Percentiles rank a stretch among this genome's conserved stretches.
phyloP scores from a whole-genome alignment of 2,797 vertebrate genomes.

The Psittacula echo region DNA sequence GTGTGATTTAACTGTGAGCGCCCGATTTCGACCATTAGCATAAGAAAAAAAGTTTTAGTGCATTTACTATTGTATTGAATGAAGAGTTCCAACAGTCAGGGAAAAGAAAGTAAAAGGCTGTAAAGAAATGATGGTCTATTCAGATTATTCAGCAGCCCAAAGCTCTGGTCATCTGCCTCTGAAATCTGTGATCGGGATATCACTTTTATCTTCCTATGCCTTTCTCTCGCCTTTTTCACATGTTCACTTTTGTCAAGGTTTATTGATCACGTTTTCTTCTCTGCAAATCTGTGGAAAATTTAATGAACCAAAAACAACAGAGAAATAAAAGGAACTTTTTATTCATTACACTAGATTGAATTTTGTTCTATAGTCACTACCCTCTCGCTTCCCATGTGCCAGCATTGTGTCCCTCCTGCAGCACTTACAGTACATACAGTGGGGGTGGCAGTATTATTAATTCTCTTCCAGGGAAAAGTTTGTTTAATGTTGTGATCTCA shows the following conservation, averaged over 20 bases:
- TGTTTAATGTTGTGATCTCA: conserved; percentile 37
- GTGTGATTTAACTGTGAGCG: conserved; percentile 87
- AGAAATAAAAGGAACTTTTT: conserved; percentile 83
- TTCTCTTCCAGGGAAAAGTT: conserved; percentile 37
- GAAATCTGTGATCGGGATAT: conserved; percentile 87
- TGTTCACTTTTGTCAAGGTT: conserved; percentile 83
- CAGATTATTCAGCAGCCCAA: conserved; percentile 88
- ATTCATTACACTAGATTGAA: conserved; percentile 76
- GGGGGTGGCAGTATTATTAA: conserved; percentile 4
- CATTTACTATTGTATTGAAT: conserved; percentile 94
- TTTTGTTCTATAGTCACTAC: conserved; percentile 42
- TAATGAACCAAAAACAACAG: conserved; percentile 89
- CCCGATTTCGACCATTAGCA: conserved; percentile 89
- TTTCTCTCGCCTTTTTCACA: conserved; percentile 84
- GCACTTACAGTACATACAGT: conserved; percentile 64
- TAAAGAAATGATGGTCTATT: conserved; percentile 91
- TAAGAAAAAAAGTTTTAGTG: conserved; percentile 98
- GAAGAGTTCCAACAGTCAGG: conserved; percentile 93
- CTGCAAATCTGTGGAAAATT: conserved; percentile 89
- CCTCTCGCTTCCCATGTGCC: conserved; percentile 43
- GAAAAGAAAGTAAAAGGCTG: conserved; percentile 87
- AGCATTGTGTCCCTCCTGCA: conserved; percentile 39
- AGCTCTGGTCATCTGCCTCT: conserved; percentile 84
- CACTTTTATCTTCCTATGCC: conserved; percentile 92
- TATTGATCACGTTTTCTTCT: conserved; percentile 89